Conservation (phyloP, 92 coral and sea anemone genomes). For the Metridium senile region DNA sequence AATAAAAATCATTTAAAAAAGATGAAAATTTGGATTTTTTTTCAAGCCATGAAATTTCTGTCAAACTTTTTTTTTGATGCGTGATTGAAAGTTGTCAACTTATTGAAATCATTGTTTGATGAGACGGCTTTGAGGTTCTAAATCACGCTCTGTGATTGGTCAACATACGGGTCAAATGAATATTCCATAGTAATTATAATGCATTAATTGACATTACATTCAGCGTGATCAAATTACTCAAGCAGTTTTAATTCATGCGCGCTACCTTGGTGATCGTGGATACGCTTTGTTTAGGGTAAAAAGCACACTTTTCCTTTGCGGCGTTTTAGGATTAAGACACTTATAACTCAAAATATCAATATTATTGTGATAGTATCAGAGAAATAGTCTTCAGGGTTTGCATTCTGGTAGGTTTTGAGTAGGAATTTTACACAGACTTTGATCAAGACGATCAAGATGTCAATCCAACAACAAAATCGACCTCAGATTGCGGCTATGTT, state of each 20-base stretch:
- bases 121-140: not conserved
- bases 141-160: slow-evolving; percentile 12
- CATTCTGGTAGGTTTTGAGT: slow-evolving; percentile 3
- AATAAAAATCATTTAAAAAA: not conserved
- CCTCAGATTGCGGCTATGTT: slow-evolving; percentile 95
- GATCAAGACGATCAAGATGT: slow-evolving; percentile 16
- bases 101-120: slow-evolving; percentile 16
- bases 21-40: no score
- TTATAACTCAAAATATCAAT: not conserved
- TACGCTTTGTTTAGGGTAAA: slow-evolving; percentile 29
- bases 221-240: slow-evolving; percentile 35
- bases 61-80: not conserved
- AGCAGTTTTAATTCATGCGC: slow-evolving; percentile 25
- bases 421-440: not conserved
- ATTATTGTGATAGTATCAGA: not conserved
- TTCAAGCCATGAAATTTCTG: no score
- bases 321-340: not conserved
- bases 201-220: slow-evolving; percentile 10
- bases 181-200: slow-evolving; percentile 4
- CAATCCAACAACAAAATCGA: slow-evolving; percentile 40
- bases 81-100: slow-evolving; percentile 24
- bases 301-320: not conserved
- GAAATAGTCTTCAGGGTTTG: not conserved
- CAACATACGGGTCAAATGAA: not conserved
- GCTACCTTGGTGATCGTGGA: slow-evolving; percentile 66